phyloP scores from a whole-genome alignment of 2,113 vertebrate genomes.

The Microtus pennsylvanicus region DNA sequence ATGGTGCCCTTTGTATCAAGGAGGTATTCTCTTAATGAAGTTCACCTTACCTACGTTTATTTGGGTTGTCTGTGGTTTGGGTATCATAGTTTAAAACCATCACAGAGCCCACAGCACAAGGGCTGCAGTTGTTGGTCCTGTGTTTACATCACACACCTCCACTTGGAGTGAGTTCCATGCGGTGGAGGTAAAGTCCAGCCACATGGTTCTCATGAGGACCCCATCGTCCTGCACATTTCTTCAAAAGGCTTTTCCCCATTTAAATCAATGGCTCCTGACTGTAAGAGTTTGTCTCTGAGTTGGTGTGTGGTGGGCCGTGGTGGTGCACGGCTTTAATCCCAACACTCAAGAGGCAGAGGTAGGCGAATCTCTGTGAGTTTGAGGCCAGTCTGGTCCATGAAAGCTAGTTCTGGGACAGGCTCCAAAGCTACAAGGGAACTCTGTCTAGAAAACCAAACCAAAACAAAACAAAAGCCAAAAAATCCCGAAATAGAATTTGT shows the following conservation, averaged over 20 bases:
- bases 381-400: too few relatives aligned
- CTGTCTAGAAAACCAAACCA: too few relatives aligned
- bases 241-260: too few relatives aligned
- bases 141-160: not conserved
- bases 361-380: not conserved
- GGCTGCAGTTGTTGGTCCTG: not conserved
- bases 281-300: too few relatives aligned
- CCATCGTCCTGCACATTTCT: not conserved
- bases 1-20: not conserved
- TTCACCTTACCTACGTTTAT: not conserved
- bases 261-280: too few relatives aligned
- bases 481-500: not conserved
- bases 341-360: too few relatives aligned
- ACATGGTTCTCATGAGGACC: not conserved
- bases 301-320: too few relatives aligned
- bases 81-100: not conserved
- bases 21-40: not conserved
- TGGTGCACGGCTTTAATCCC: too few relatives aligned
- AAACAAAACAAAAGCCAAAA: too few relatives aligned
- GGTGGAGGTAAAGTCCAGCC: not conserved
- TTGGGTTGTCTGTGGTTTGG: not conserved
- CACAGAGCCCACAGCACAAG: not conserved
- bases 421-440: not conserved
- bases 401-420: not conserved
- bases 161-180: not conserved